Conservation (phyloP, 2,113 vertebrate genomes). For the Monopterus albus region DNA sequence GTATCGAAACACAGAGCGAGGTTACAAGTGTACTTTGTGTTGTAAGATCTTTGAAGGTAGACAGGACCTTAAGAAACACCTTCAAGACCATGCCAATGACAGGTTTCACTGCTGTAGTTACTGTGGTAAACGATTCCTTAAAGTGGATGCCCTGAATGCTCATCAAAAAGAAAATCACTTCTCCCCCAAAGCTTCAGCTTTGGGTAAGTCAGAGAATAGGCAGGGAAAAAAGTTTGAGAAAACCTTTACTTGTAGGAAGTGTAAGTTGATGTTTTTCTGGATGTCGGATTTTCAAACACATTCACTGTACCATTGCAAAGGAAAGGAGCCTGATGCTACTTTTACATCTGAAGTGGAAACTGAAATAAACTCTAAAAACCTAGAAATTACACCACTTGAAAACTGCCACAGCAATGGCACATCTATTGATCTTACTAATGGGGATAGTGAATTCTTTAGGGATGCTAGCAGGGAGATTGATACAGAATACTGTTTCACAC, state of each 20-base stretch:
- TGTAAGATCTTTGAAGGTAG: constrained; percentile 79
- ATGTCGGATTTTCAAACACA: constrained; percentile 84
- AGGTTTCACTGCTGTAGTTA: constrained; percentile 78
- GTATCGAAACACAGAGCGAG: constrained; percentile 79
- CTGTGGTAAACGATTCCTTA: constrained; percentile 83
- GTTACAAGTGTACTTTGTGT: constrained; percentile 83
- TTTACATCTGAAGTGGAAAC: constrained; percentile 52
- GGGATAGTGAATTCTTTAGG: constrained; percentile 31
- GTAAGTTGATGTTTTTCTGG: constrained; percentile 83
- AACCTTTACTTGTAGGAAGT: constrained; percentile 80
- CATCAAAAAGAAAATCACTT: constrained; percentile 79
- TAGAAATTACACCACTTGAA: constrained; percentile 28
- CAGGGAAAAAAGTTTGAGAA: constrained; percentile 72
- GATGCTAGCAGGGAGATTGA: constrained; percentile 24
- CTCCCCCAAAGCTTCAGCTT: constrained; percentile 29
- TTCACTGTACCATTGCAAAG: constrained; percentile 78
- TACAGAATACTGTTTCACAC: constrained; percentile 49
- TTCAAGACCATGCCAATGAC: constrained; percentile 78
- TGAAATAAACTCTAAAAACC: constrained; percentile 42
- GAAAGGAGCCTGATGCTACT: constrained; percentile 50
- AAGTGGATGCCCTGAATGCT: constrained; percentile 74
- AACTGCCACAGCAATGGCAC: constrained; percentile 61
- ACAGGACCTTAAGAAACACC: constrained; percentile 76
- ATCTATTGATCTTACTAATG: constrained; percentile 51
- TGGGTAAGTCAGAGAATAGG: constrained; percentile 59